Evolutionary conservation across 2,888 invertebrate genomes (phyloP).

Genomic region (Anagyrus pseudococci): DNA sequence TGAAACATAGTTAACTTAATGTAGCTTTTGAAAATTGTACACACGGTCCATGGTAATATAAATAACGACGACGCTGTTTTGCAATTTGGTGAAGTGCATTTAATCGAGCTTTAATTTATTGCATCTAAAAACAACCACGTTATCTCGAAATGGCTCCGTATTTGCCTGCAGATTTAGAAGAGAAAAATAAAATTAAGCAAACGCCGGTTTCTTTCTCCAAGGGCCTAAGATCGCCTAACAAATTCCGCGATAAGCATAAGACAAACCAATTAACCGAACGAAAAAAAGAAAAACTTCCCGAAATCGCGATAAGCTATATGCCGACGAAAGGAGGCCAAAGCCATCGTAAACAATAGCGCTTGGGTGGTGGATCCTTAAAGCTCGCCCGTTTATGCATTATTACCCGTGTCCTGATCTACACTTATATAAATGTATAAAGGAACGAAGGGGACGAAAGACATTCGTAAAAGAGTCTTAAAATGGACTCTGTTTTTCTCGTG

Average conservation of each 20-base stretch:
- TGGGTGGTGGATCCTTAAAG: conserved; percentile 27
- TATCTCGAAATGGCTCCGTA: conserved; percentile 12
- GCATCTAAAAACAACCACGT: conserved; percentile 16
- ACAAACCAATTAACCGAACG: too few species aligned
- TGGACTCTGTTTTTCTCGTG: too few species aligned
- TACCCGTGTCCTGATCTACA: too few species aligned
- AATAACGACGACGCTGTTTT: conserved; percentile 12
- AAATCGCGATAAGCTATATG: background rate
- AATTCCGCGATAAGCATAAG: conserved; percentile 5
- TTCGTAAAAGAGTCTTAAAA: too few species aligned
- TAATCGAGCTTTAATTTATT: background rate
- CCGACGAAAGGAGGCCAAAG: conserved; percentile 13
- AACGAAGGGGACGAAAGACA: too few species aligned
- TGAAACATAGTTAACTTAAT: conserved; percentile 15
- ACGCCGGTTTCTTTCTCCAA: conserved; percentile 16
- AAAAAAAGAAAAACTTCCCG: background rate
- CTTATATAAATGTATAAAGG: too few species aligned
- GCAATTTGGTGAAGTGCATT: conserved; percentile 1
- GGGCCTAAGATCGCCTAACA: conserved; percentile 22
- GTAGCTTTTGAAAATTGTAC: conserved; percentile 19
- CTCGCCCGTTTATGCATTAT: too few species aligned
- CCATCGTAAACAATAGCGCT: conserved; percentile 19
- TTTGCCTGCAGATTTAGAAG: conserved; percentile 26
- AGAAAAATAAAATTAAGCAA: conserved; percentile 25
- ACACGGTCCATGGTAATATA: conserved; percentile 2